Percentiles rank a stretch among this genome's conserved stretches.
Evolutionary conservation across 2,113 vertebrate genomes (phyloP).

Genomic region (Epinephelus moara): DNA sequence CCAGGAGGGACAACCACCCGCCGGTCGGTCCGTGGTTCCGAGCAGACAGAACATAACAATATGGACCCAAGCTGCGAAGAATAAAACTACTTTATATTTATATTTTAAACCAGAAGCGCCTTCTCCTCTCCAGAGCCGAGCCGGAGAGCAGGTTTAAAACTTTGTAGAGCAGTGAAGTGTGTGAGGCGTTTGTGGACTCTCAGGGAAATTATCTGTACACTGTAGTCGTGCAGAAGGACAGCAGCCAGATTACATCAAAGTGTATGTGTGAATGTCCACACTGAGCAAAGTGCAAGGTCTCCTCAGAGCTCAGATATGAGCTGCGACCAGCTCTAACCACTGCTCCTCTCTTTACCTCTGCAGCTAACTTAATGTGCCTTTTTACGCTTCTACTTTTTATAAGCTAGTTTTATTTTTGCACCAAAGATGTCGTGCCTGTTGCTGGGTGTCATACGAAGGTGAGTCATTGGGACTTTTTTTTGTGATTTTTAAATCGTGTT

Average conservation of each 20-base stretch:
- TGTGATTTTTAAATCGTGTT: not conserved
- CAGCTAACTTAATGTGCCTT: constrained; percentile 23
- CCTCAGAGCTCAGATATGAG: constrained; percentile 66
- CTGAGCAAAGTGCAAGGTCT: constrained; percentile 83
- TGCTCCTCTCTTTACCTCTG: not conserved
- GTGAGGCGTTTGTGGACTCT: not conserved
- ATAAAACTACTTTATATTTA: not conserved
- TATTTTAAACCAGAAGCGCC: not conserved
- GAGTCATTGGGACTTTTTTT: constrained; percentile 31
- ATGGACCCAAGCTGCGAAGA: not conserved
- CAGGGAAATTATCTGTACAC: not conserved
- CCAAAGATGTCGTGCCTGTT: constrained; percentile 81
- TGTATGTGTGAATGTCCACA: constrained; percentile 57
- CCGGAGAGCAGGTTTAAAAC: not conserved
- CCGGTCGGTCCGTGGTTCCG: not conserved
- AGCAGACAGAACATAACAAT: not conserved
- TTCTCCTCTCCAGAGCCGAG: not conserved
- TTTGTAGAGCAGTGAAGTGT: not conserved
- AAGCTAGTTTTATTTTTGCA: not conserved
- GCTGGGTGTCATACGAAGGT: constrained; percentile 81
- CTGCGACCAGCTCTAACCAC: constrained; percentile 40
- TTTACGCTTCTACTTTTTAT: constrained; percentile 1
- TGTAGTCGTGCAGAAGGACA: not conserved
- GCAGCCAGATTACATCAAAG: constrained; percentile 9
- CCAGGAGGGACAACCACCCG: constrained; percentile 1